Base-by-base conservation (phyloP, 2,888 invertebrate genomes). In the Syrista parreyssii region DNA sequence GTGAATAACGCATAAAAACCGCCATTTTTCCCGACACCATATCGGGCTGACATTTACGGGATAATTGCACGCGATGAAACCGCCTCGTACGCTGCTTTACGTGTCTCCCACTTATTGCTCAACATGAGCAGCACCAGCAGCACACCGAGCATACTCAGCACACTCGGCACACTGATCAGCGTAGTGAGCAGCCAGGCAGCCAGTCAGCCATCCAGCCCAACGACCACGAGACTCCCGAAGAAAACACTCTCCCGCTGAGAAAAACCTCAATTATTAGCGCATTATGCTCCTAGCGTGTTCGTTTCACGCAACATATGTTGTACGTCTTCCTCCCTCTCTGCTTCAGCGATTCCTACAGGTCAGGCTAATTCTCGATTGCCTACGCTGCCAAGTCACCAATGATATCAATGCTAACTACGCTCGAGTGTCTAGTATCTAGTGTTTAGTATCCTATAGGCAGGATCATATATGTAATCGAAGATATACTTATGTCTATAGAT, bases 251-350 rank as follows among this genome's bases (percentile, higher is more conserved):
- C 78, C 73, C 76, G 15, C 79, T 76, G 79, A 78, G 78, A 79
- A 85, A 85, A 86, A 85, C 80, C 83, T 79, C 82, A 84, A 84
- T 85, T 87, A 86, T 84, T 81, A 81, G 76, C 80, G 82, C 80
- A 82, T 86, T 84, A 84, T 79, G 81, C 78, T 68, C 75, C 73
- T 78, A 78, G 75, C 78, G 73, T 78, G 76, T 77, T 77, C 77
- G 76, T 79, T 80, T 79, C 77, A 76, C 78, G 77, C 33, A 68
- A 40, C 72, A 73, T 32, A 68, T 68, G 40, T 75, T 69, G 30
- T 69, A 69, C 69, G 69, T 31, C 31, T 32, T 32, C 12, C 69
- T 32, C 69, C 30, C 12, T 30, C 69, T 69, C 69, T 69, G 40
- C 15, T 15, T 15, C 40, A 15, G 40, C 40, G 15, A 40, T 40